Conservation (phyloP, 2,113 vertebrate species). For the Psephotus haematonotus region DNA sequence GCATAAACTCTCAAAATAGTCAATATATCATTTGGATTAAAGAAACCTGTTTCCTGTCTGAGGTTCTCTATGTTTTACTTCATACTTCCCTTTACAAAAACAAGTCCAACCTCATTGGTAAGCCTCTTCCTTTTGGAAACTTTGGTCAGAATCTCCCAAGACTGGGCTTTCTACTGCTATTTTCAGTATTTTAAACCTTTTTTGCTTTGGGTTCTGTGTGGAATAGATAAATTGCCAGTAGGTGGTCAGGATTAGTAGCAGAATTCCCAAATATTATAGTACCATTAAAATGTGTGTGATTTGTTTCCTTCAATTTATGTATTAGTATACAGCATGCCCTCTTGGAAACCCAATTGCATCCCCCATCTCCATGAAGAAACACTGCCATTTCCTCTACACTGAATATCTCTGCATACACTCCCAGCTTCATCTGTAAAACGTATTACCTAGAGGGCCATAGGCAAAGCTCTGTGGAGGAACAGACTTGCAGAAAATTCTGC, state of each 20-base stretch:
- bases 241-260: neutral
- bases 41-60: neutral
- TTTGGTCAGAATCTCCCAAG: neutral
- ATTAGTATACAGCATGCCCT: neutral
- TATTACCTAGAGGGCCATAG: neutral
- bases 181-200: neutral
- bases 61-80: neutral
- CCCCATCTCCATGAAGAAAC: neutral
- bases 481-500: neutral
- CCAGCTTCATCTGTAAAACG: neutral
- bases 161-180: neutral
- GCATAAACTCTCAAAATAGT: neutral
- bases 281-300: neutral
- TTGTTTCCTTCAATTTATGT: neutral
- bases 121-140: neutral
- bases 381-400: neutral
- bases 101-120: neutral
- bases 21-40: neutral
- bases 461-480: neutral
- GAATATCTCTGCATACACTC: neutral
- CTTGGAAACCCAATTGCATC: neutral
- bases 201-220: neutral
- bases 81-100: neutral
- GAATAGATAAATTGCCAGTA: neutral
- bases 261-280: neutral